Base-by-base conservation (phyloP, 2,113 vertebrate species). In the Anolis carolinensis region DNA sequence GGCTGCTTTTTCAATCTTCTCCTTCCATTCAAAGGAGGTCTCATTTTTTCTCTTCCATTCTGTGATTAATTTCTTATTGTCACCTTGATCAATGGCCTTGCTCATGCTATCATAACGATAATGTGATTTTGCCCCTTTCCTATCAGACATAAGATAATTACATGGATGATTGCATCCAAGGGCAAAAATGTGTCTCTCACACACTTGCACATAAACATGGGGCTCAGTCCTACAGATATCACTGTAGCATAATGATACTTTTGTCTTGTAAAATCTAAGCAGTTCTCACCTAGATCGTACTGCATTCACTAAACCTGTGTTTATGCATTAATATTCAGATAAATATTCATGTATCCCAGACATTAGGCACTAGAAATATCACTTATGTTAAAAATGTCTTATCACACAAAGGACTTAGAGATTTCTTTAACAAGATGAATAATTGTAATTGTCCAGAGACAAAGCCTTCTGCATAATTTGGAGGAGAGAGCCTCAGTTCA, bases 81-180 rank as follows among this genome's bases (percentile, higher is more conserved):
- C 88, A 87, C 62, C 36, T 81, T 94, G 82, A 90, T 87, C 84
- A 87, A 81, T 86, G 68, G 81, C 72, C 74, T 91, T 65, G 36
- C 3, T 48, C 71, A 80, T 80, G 32, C 90, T 84, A 50, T 88
- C 92, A 81, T 39, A 50, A 91, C 67, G 81, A 59, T 87, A 86
- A 88, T 87, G 68, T 5, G 74, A 79, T 4, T 74, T 83, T 91
- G 88, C 36, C 50, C 27, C 0, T 0, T 78, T 84, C 82, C 79
- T 88, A 71, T 88, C 3, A 3, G 82, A 91, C 88, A 88, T 89
- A 85, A 87, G 88, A 93, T 92, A 94, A 92, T 92, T 89, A 93
- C 78, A 88, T 1, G 27, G 87, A 48, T 88, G 92, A 73, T 80
- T 91, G 87, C 44, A 32, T 89, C 80, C 68, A 90, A 95, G 90